Evolutionary conservation across 2,113 vertebrate species (phyloP).

Genomic region (Colinus virginianus): DNA sequence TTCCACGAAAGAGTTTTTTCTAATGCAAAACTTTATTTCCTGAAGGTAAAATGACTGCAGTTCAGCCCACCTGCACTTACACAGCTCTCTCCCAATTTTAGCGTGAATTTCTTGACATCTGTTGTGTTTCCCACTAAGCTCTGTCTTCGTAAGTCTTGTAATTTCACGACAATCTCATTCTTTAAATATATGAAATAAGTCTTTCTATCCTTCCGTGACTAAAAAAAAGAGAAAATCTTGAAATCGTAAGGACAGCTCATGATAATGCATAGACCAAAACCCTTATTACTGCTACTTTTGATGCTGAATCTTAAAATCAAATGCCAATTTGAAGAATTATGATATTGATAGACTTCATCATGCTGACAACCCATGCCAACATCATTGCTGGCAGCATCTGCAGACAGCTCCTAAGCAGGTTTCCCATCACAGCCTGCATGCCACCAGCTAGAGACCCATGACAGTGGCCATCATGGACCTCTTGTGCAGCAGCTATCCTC

Average conservation of each 20-base stretch:
- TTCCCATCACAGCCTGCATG: accelerated
- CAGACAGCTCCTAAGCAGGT: not conserved
- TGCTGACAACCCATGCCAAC: not conserved
- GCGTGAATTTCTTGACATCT: not conserved
- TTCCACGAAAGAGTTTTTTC: not conserved
- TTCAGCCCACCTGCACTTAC: not conserved
- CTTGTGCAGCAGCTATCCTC: not conserved
- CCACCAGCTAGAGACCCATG: accelerated
- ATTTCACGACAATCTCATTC: not conserved
- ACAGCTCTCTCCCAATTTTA: not conserved
- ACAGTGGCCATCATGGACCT: accelerated
- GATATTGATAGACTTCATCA: not conserved
- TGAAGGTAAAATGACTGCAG: not conserved
- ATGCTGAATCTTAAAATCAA: not conserved
- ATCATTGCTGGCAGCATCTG: not conserved
- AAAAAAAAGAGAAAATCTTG: not conserved
- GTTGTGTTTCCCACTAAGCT: not conserved
- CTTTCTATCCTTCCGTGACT: not conserved
- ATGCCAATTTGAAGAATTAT: not conserved
- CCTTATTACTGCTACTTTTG: not conserved
- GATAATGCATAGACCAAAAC: accelerated
- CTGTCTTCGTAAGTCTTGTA: not conserved
- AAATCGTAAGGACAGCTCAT: not conserved
- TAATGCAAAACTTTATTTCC: not conserved
- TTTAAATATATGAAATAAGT: not conserved